Conservation (phyloP, 2,888 invertebrate species). For the Chelonus formosanus region DNA sequence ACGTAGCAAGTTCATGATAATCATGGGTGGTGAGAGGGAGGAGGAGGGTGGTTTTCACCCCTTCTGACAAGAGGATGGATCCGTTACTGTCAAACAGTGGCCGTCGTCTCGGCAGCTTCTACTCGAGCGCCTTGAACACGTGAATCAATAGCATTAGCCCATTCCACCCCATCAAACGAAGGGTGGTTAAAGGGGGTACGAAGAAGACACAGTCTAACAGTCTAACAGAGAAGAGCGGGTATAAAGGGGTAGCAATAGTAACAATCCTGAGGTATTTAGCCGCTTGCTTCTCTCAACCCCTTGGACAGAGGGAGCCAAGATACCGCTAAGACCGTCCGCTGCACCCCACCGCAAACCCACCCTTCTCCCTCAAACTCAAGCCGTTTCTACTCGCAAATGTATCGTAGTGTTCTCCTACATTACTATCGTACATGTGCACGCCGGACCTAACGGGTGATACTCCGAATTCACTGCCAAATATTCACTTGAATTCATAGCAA, state of each 20-base stretch:
- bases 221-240: slow-evolving; percentile 27
- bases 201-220: slow-evolving; percentile 19
- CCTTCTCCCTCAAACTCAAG: slow-evolving; percentile 39
- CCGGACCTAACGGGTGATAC: slow-evolving; percentile 50
- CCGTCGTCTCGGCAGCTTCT: slow-evolving; percentile 41
- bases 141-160: slow-evolving; percentile 66
- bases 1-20: background rate
- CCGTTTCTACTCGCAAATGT: slow-evolving; percentile 44
- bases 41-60: background rate
- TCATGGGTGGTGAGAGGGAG: background rate
- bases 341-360: slow-evolving; percentile 55
- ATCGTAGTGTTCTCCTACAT: slow-evolving; percentile 46
- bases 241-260: slow-evolving; percentile 60
- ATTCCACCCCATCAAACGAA: slow-evolving; percentile 63
- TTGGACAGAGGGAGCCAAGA: slow-evolving; percentile 56
- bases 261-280: slow-evolving; percentile 66
- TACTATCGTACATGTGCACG: slow-evolving; percentile 42
- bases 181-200: slow-evolving; percentile 41
- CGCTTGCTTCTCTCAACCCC: slow-evolving; percentile 48
- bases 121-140: slow-evolving; percentile 56
- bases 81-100: slow-evolving; percentile 64
- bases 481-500: slow-evolving; percentile 2
- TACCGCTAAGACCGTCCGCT: slow-evolving; percentile 64
- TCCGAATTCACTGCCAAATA: slow-evolving; percentile 19
- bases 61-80: slow-evolving; percentile 45